Conservation (phyloP, 2,113 vertebrate species). For the Otolemur garnettii region DNA sequence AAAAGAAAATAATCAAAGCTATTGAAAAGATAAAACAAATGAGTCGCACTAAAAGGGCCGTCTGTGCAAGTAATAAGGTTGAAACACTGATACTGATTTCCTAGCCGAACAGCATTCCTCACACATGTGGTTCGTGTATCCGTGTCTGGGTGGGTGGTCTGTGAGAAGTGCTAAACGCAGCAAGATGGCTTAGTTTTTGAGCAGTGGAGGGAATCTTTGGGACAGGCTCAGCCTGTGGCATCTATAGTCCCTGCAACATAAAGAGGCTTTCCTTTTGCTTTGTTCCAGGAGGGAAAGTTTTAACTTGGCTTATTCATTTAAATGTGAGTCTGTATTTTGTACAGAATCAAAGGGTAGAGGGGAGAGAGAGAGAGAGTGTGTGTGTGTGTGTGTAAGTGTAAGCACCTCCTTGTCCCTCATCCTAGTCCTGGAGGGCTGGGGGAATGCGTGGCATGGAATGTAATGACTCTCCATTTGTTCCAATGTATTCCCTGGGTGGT, state of each 20-base stretch:
- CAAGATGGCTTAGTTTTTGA: conserved; percentile 83
- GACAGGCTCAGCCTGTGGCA: conserved; percentile 69
- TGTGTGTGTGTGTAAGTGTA: not conserved
- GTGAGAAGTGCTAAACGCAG: conserved; percentile 80
- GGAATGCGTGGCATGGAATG: not conserved
- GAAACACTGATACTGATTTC: conserved; percentile 84
- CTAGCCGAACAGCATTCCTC: conserved; percentile 82
- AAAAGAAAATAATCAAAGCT: conserved; percentile 84
- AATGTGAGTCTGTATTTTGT: conserved; percentile 75
- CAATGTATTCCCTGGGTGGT: conserved; percentile 47
- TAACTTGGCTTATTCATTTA: conserved; percentile 71
- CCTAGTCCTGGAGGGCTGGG: not conserved
- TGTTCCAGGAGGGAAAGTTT: conserved; percentile 73
- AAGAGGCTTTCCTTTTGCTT: conserved; percentile 81
- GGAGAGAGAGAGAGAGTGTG: not conserved
- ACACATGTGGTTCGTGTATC: conserved; percentile 90
- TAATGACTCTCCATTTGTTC: not conserved
- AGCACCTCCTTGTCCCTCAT: not conserved
- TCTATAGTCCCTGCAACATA: conserved; percentile 69
- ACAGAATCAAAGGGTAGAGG: not conserved
- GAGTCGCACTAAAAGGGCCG: conserved; percentile 80
- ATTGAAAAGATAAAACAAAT: conserved; percentile 85
- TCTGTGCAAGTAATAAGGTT: conserved; percentile 81
- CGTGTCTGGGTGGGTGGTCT: conserved; percentile 90
- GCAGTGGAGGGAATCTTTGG: conserved; percentile 65